phyloP scores from a whole-genome alignment of 2,888 invertebrate genomes.

The Cyrtodaria siliqua region DNA sequence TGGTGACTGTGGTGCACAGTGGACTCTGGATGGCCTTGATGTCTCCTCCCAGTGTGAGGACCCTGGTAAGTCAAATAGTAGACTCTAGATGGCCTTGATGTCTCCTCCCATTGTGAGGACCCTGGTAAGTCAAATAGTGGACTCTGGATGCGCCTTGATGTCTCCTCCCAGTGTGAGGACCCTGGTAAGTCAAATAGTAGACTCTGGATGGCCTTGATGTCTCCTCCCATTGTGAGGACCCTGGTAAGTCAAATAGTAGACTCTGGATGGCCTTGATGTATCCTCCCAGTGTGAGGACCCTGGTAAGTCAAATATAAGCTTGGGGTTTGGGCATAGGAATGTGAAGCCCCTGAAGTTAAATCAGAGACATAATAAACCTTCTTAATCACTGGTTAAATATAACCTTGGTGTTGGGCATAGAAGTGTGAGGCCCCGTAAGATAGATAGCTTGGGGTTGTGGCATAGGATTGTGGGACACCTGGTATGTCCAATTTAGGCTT shows the following conservation, averaged over 20 bases:
- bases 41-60: conserved; percentile 30
- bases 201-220: too few relatives aligned
- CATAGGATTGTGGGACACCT: conserved; percentile 42
- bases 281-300: conserved; percentile 21
- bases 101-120: conserved; percentile 40
- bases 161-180: conserved; percentile 26
- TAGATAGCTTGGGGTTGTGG: too few relatives aligned
- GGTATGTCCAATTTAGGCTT: too few relatives aligned
- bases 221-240: conserved; percentile 42
- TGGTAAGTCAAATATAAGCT: conserved; percentile 17
- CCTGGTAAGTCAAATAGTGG: conserved; percentile 40
- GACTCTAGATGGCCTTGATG: too few relatives aligned
- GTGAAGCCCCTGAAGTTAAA: too few relatives aligned
- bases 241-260: conserved; percentile 35
- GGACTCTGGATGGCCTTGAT: conserved; percentile 26
- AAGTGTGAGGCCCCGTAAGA: too few relatives aligned
- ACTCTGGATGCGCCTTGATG: conserved; percentile 27
- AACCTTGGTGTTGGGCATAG: too few relatives aligned
- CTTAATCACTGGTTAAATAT: too few relatives aligned
- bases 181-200: conserved; percentile 18
- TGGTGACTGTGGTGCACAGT: conserved; percentile 43
- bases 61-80: conserved; percentile 17
- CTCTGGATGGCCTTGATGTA: conserved; percentile 30
- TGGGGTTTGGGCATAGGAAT: too few relatives aligned
- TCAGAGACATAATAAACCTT: too few relatives aligned